Evolutionary conservation across 2,113 vertebrate species (phyloP).

Genomic region (Calypte anna): DNA sequence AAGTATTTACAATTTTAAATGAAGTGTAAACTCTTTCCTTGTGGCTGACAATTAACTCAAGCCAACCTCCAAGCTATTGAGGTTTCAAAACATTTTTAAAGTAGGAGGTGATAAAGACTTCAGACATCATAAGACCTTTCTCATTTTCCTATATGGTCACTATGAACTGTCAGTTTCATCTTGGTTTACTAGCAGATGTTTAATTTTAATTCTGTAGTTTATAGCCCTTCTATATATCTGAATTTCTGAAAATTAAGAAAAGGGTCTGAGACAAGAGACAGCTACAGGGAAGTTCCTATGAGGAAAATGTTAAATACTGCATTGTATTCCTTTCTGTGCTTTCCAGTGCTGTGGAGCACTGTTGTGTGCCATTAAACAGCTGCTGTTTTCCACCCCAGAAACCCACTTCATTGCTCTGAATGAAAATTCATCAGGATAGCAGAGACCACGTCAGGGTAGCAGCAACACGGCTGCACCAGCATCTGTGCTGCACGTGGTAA

Average conservation of each 20-base stretch:
- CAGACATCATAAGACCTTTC: not conserved
- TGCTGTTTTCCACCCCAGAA: not conserved
- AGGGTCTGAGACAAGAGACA: not conserved
- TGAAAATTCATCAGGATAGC: not conserved
- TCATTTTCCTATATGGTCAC: not conserved
- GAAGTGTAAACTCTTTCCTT: not conserved
- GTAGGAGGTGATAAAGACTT: not conserved
- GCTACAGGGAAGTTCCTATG: not conserved
- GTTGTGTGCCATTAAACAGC: not conserved
- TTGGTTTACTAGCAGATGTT: not conserved
- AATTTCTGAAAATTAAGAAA: not conserved
- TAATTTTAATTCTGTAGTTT: not conserved
- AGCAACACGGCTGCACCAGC: not conserved
- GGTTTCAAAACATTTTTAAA: slow-evolving; percentile 6
- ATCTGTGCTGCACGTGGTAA: fast-evolving
- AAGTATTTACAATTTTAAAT: slow-evolving; percentile 7
- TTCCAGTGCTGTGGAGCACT: not conserved
- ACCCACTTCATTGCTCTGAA: not conserved
- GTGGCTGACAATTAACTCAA: not conserved
- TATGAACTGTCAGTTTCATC: slow-evolving; percentile 3
- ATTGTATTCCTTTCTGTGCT: not conserved
- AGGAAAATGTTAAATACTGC: not conserved
- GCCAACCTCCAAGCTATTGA: not conserved
- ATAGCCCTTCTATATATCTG: not conserved
- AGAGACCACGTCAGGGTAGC: not conserved